Conservation (phyloP, 2,888 invertebrate species). For the Ephialtes manifestator region DNA sequence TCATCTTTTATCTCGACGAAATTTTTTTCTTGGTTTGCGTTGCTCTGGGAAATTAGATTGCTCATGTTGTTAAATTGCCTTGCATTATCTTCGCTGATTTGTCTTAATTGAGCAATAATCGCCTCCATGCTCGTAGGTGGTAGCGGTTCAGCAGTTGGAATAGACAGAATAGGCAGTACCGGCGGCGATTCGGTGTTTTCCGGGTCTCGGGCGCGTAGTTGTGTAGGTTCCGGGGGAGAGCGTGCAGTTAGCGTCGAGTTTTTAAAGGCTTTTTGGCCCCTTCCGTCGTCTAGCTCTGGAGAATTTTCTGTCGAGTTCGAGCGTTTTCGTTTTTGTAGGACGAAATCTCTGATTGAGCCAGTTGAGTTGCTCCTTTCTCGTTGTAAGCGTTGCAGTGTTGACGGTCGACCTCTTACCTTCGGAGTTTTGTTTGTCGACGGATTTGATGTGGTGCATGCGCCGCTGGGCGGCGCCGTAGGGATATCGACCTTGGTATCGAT, state of each 20-base stretch:
- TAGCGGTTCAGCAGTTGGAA: not conserved
- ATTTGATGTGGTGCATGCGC: conserved; percentile 87
- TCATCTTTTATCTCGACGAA: conserved; percentile 18
- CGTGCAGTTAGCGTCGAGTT: conserved; percentile 2
- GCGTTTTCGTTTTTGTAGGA: conserved; percentile 9
- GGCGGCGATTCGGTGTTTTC: not conserved
- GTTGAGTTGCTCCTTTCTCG: conserved; percentile 29
- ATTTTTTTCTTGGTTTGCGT: conserved; percentile 1
- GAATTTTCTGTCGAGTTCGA: not conserved
- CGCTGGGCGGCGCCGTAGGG: conserved; percentile 88
- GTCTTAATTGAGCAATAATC: conserved; percentile 2
- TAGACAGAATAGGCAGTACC: not conserved
- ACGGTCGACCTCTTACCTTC: conserved; percentile 30
- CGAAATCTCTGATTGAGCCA: conserved; percentile 11
- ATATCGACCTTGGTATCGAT: conserved; percentile 84
- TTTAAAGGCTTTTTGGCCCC: conserved; percentile 18
- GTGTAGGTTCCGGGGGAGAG: conserved; percentile 1
- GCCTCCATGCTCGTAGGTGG: not conserved
- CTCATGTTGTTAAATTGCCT: conserved; percentile 1
- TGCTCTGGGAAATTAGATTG: not conserved
- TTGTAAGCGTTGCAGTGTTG: not conserved
- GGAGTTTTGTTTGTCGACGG: not conserved
- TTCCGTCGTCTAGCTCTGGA: not conserved
- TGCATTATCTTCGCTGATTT: conserved; percentile 23
- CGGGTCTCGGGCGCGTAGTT: not conserved